Evolutionary conservation across 2,797 vertebrate species (phyloP), one percentile per base, ranked within the genome.

Genomic region (Dicrostonyx torquatus): DNA sequence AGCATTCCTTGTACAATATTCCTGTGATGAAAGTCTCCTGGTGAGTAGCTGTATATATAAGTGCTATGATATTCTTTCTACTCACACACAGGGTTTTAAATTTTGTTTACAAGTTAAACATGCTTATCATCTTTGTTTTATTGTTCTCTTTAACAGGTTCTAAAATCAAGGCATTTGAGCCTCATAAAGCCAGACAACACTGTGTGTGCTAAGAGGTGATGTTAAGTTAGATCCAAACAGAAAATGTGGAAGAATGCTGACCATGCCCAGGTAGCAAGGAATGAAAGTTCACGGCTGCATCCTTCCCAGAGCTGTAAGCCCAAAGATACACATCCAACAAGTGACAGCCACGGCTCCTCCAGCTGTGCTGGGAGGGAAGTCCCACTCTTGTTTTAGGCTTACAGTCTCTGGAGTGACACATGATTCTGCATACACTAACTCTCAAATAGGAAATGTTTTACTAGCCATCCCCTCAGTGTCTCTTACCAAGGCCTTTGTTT

Each of bases 191-290:
- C 6, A 31, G 76, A 1, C 18, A 2, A 1, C 26, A 13, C 37
- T 84, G 37, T 14, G 40, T 22, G 31, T 45, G 58, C 37, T 91
- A 10, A 66, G 18, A 83, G 22, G 37, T 72, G 12, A 34, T 43
- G 55, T n/a, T 31, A 2, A 34, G 10, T 53, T 78, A 43, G 5
- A 26, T 12, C 0, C 3, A 68, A 17, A 6, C 5, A 29, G 6
- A 13, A 48, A 60, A n/a, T 12, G 29, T 13, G 22, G 48, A 14
- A 37, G 26, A 34, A 18, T 0, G 29, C 0, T 2, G 62, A 73
- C 43, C 20, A 17, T 4, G 12, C 31, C 45, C 0, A 43, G 12
- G 68, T 6, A 58, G 26, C 2, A 31, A 48, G 6, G 55, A 12
- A 10, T 20, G 37, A 84, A 84, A 64, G 6, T 26, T 2, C 1